These are phyloP conservation scores for Nineta flava DNA, from an alignment of 2,888 invertebrate genomes.

Conservation along the genomic window DNA sequence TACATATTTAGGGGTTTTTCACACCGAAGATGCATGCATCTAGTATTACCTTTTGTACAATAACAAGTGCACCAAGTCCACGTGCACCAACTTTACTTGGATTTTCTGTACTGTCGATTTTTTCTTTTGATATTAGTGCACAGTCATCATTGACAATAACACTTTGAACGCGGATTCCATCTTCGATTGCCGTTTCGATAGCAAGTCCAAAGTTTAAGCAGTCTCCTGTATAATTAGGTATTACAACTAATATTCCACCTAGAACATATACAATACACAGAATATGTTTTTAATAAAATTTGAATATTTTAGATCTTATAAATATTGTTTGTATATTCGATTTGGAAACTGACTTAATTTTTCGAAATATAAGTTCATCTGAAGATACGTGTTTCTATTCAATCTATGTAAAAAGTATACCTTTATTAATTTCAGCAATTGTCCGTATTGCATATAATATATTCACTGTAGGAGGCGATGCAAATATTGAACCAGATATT, in stretches of 20 bases:
- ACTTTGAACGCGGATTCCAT: constrained; percentile 35
- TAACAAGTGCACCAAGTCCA: constrained; percentile 46
- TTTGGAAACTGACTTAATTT: too few species aligned
- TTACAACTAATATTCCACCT: constrained; percentile 49
- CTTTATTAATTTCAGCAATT: constrained; percentile 37
- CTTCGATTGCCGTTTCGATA: constrained; percentile 44
- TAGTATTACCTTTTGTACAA: constrained; percentile 37
- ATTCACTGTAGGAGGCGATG: constrained; percentile 55
- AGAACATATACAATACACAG: too few species aligned
- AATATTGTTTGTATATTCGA: too few species aligned
- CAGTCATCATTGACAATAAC: constrained; percentile 50
- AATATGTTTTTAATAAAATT: too few species aligned
- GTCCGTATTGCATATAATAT: constrained; percentile 48
- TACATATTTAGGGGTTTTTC: too few species aligned
- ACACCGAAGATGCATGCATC: too few species aligned
- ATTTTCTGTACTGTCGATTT: constrained; percentile 15
- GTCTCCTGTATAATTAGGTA: constrained; percentile 64
- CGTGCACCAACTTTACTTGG: constrained; percentile 39
- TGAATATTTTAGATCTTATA: neutral
- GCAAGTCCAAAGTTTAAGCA: constrained; percentile 62
- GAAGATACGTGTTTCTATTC: too few species aligned
- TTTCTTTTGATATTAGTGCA: constrained; percentile 23
- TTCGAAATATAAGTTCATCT: too few species aligned
- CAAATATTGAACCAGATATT: constrained; percentile 58
- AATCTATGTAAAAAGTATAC: too few species aligned